Evolutionary conservation across 1,140 invertebrate genomes (phyloP).

Genomic region (Seison nebaliae): DNA sequence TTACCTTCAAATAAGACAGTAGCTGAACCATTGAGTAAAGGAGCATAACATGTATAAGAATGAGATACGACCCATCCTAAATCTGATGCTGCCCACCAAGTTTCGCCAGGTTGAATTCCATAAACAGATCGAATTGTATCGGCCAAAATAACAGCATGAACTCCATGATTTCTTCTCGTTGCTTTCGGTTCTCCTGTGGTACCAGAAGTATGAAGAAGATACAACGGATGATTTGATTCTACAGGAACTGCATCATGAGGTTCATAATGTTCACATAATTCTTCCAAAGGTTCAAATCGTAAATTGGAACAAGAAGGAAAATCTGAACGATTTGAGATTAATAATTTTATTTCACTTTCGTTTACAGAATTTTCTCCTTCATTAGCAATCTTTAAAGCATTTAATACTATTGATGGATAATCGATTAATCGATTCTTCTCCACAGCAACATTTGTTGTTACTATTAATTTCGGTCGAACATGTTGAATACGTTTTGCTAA

Average conservation of each 20-base stretch:
- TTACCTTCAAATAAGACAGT: conserved; percentile 75
- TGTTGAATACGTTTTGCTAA: conserved; percentile 56
- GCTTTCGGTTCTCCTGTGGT: conserved; percentile 42
- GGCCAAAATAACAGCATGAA: conserved; percentile 50
- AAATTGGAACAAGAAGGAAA: conserved; percentile 2
- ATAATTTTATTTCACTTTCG: not conserved
- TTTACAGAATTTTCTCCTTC: not conserved
- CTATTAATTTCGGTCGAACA: conserved; percentile 48
- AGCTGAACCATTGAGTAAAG: conserved; percentile 48
- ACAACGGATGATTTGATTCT: conserved; percentile 58
- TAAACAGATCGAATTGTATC: conserved; percentile 60
- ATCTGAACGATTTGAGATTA: conserved; percentile 5
- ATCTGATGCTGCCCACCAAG: conserved; percentile 59
- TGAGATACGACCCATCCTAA: conserved; percentile 54
- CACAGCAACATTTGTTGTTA: conserved; percentile 60
- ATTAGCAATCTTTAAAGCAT: conserved; percentile 2
- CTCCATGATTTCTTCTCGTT: too few relatives aligned
- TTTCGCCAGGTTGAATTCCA: conserved; percentile 44
- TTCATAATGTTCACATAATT: conserved; percentile 46
- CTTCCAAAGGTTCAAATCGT: conserved; percentile 37
- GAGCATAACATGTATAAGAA: conserved; percentile 70
- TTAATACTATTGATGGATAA: conserved; percentile 37
- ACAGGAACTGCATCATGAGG: conserved; percentile 53
- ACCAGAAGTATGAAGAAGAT: conserved; percentile 72
- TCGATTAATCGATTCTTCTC: conserved; percentile 54